Evolutionary conservation across 2,113 vertebrate genomes (phyloP).

Genomic region (Ancistrus triradiatus): DNA sequence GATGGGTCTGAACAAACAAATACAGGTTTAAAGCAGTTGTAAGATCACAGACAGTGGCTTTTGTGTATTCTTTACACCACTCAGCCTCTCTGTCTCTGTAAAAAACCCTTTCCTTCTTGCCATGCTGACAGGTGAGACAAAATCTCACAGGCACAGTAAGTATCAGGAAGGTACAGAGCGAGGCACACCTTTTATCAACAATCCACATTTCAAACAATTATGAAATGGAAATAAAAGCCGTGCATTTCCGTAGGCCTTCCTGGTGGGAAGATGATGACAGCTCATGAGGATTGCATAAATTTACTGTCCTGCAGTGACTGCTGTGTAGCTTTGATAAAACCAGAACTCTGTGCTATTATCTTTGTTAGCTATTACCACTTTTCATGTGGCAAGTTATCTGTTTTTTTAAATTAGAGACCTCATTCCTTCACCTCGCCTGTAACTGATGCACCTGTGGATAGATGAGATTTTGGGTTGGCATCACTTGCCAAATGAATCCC

Average conservation of each 20-base stretch:
- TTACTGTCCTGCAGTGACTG: not conserved
- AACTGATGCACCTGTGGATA: constrained; percentile 29
- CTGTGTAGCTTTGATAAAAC: constrained; percentile 11
- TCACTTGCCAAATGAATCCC: constrained; percentile 33
- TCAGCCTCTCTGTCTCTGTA: constrained; percentile 7
- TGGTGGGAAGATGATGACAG: constrained; percentile 11
- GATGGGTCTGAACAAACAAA: constrained; percentile 15
- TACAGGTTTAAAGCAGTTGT: constrained; percentile 17
- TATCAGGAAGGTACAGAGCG: constrained; percentile 10
- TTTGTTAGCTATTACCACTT: constrained; percentile 17
- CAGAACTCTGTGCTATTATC: constrained; percentile 8
- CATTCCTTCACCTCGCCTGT: constrained; percentile 36
- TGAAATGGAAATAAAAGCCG: constrained; percentile 17
- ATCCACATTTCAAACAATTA: constrained; percentile 9
- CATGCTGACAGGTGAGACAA: constrained; percentile 4
- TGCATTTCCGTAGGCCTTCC: not conserved
- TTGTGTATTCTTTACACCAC: constrained; percentile 31
- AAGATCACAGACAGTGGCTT: constrained; percentile 18
- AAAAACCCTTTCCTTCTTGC: constrained; percentile 10
- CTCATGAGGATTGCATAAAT: constrained; percentile 1
- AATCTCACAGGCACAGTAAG: constrained; percentile 6
- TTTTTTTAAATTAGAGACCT: constrained; percentile 32
- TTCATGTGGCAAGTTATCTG: constrained; percentile 14
- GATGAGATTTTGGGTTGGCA: constrained; percentile 31
- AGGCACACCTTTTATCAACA: constrained; percentile 8